These are phyloP conservation scores for Acheta domesticus DNA, from an alignment of 2,888 invertebrate genomes.

Conservation along the genomic window DNA sequence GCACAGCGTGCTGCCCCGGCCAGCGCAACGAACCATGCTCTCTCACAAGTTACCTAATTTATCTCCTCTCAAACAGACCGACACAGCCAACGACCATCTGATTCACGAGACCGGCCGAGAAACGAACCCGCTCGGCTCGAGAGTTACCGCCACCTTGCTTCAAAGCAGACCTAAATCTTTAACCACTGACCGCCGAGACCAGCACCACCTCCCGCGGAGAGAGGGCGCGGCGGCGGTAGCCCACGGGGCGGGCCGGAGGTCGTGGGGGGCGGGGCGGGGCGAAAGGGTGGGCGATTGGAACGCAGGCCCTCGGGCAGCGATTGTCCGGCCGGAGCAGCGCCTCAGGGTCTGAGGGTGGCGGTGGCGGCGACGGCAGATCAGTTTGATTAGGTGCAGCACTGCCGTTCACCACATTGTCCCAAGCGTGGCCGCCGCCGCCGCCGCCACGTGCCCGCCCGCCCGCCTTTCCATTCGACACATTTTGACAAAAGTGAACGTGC, in stretches of 20 bases:
- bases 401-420: slow-evolving; percentile 11
- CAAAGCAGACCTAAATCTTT: not conserved
- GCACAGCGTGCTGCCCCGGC: too few relatives aligned
- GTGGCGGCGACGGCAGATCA: not conserved
- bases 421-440: not conserved
- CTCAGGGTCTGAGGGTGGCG: not conserved
- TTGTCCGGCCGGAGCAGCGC: not conserved
- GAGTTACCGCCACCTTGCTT: not conserved
- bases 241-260: not conserved
- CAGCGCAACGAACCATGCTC: too few relatives aligned
- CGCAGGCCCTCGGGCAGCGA: not conserved
- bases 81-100: too few relatives aligned
- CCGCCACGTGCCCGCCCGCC: not conserved
- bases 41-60: too few relatives aligned
- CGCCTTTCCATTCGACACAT: slow-evolving; percentile 1
- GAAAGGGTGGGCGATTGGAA: not conserved
- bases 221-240: not conserved
- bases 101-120: too few relatives aligned
- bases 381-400: not conserved
- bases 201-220: not conserved
- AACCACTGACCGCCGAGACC: not conserved
- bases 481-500: slow-evolving; percentile 18
- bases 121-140: too few relatives aligned
- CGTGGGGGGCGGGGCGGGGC: not conserved
- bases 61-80: too few relatives aligned